Percentiles rank a stretch among this genome's conserved stretches.
These are phyloP conservation scores for Scaptomyza tumidula DNA, from an alignment of 2,888 invertebrate genomes.

Conservation along the genomic window DNA sequence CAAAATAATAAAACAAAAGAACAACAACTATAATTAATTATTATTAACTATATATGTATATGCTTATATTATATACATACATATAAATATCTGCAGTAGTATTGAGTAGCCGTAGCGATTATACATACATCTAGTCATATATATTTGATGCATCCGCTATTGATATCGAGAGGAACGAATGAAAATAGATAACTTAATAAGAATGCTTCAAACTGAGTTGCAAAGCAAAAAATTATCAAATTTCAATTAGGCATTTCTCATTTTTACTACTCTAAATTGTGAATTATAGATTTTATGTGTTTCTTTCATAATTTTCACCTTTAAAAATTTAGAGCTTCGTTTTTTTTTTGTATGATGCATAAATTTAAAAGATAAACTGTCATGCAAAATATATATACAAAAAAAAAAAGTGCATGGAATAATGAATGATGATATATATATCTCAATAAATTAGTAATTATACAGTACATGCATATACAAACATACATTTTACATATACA, in stretches of 20 bases:
- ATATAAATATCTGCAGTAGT: constrained; percentile 33
- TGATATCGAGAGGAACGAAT: constrained; percentile 23
- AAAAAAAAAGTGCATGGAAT: constrained; percentile 18
- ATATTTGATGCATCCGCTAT: constrained; percentile 67
- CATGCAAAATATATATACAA: constrained; percentile 21
- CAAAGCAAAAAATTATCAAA: constrained; percentile 64
- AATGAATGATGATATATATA: constrained; percentile 43
- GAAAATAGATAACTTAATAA: constrained; percentile 1
- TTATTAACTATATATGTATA: constrained; percentile 49
- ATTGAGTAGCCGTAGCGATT: constrained; percentile 58
- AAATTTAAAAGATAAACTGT: constrained; percentile 50
- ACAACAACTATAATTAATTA: constrained; percentile 57
- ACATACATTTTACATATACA: constrained; percentile 46
- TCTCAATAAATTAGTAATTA: constrained; percentile 72
- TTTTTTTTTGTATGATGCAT: constrained; percentile 19
- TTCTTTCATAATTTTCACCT: constrained; percentile 9
- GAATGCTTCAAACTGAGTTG: constrained; percentile 65
- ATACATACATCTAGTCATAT: constrained; percentile 75
- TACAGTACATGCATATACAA: constrained; percentile 43
- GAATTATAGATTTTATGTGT: constrained; percentile 1
- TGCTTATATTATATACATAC: constrained; percentile 41
- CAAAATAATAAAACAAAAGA: constrained; percentile 13
- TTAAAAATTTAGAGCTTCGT: constrained; percentile 37
- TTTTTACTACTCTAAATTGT: constrained; percentile 23
- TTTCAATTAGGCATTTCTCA: constrained; percentile 47